These are phyloP conservation scores for Brachyhypopomus occidentalis DNA, from an alignment of 2,113 vertebrate species.

Conservation along the genomic window DNA sequence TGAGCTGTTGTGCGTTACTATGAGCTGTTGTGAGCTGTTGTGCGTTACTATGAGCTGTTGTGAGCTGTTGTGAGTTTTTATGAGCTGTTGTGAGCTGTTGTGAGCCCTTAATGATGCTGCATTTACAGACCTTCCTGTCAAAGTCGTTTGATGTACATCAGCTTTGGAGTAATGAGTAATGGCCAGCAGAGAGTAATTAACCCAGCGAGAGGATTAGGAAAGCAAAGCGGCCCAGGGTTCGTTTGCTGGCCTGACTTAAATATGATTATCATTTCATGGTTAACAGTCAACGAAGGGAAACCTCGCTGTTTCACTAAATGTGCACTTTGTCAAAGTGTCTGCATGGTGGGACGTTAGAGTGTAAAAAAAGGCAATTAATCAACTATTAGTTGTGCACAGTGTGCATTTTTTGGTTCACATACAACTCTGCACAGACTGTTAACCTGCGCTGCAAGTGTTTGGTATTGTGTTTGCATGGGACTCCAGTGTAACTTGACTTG, in stretches of 20 bases:
- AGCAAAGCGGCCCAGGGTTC: constrained; percentile 28
- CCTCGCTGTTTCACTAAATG: constrained; percentile 31
- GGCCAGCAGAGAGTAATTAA: constrained; percentile 29
- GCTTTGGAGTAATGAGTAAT: constrained; percentile 30
- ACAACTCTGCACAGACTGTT: constrained; percentile 21
- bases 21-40: no score
- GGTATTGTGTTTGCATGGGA: constrained; percentile 1
- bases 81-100: neutral
- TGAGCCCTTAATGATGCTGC: neutral
- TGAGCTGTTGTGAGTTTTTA: no score
- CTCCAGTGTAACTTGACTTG: neutral
- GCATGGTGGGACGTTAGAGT: neutral
- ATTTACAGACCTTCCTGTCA: neutral
- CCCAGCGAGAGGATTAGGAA: constrained; percentile 19
- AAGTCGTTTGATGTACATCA: neutral
- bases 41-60: neutral
- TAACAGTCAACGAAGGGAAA: constrained; percentile 19
- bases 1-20: no score
- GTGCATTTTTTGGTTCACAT: constrained; percentile 12
- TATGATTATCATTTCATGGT: constrained; percentile 42
- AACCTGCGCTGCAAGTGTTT: constrained; percentile 10
- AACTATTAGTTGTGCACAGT: constrained; percentile 23
- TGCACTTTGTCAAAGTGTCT: constrained; percentile 6
- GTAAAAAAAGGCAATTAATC: constrained; percentile 5
- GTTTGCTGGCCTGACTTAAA: neutral